These are phyloP conservation scores for Heliconius congener DNA, from an alignment of 1,140 invertebrate genomes.

Conservation along the genomic window DNA sequence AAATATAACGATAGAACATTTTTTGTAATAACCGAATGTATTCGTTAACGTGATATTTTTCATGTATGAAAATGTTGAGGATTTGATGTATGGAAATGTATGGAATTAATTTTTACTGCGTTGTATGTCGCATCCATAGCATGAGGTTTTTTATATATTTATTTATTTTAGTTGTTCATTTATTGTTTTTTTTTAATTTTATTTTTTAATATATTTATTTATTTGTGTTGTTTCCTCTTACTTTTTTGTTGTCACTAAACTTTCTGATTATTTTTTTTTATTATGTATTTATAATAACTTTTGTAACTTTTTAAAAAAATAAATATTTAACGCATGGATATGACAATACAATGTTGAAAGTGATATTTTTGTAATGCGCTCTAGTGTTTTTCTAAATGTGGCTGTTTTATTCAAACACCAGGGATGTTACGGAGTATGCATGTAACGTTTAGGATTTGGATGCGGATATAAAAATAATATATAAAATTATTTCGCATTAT, in stretches of 20 bases:
- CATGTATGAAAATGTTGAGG: constrained; percentile 52
- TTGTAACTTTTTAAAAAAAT: background rate
- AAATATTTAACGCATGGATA: constrained; percentile 47
- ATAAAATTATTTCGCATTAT: too few relatives aligned
- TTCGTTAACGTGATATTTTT: constrained; percentile 76
- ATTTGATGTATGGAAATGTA: constrained; percentile 73
- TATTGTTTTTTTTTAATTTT: constrained; percentile 29
- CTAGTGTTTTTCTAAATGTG: constrained; percentile 37
- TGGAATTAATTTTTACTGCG: constrained; percentile 21
- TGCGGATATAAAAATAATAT: too few relatives aligned
- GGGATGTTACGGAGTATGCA: too few relatives aligned
- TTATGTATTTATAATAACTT: background rate
- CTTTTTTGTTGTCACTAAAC: constrained; percentile 23
- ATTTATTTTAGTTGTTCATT: constrained; percentile 32
- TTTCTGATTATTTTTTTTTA: constrained; percentile 29
- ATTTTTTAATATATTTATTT: constrained; percentile 33
- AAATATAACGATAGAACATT: constrained; percentile 61
- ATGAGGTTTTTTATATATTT: constrained; percentile 58
- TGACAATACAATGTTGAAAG: constrained; percentile 53
- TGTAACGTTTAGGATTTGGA: too few relatives aligned
- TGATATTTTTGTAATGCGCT: constrained; percentile 64
- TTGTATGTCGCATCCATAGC: constrained; percentile 56
- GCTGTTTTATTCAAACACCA: constrained; percentile 4
- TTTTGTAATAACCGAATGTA: constrained; percentile 75
- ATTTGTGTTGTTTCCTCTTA: constrained; percentile 43